Percentiles rank a stretch among this genome's conserved stretches.
These are phyloP conservation scores for Drosophila gunungcola DNA, from an alignment of 1,140 invertebrate species.

Conservation along the genomic window DNA sequence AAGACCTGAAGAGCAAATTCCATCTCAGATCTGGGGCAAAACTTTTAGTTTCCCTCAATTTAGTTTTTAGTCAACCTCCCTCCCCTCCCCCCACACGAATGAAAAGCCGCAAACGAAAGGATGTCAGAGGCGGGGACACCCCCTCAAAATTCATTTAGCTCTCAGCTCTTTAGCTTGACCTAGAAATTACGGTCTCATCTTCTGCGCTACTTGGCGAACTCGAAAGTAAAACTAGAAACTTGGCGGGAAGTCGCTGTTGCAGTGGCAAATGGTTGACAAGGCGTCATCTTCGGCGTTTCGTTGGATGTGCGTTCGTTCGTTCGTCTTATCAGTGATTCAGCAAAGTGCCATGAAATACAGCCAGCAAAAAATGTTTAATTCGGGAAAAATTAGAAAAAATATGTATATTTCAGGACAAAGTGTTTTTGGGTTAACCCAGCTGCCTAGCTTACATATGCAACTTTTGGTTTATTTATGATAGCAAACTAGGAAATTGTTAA, in stretches of 20 bases:
- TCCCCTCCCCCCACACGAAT: no score
- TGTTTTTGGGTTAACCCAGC: no score
- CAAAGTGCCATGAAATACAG: conserved; percentile 21
- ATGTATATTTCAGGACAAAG: no score
- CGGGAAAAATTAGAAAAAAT: background rate
- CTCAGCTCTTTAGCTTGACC: conserved; percentile 47
- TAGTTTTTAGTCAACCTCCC: conserved; percentile 14
- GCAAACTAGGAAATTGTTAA: no score
- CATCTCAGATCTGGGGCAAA: conserved; percentile 42
- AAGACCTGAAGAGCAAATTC: conserved; percentile 25
- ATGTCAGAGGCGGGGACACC: background rate
- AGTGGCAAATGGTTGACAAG: conserved; percentile 42
- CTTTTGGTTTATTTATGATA: no score
- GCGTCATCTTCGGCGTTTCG: conserved; percentile 18
- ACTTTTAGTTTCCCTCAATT: conserved; percentile 52
- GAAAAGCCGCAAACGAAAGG: conserved; percentile 23
- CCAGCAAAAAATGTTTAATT: background rate
- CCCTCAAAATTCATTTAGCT: conserved; percentile 15
- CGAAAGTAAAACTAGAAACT: conserved; percentile 19
- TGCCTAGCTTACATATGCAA: no score
- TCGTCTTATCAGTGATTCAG: conserved; percentile 50
- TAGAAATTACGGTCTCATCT: conserved; percentile 52
- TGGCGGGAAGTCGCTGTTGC: conserved; percentile 13
- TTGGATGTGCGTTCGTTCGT: conserved; percentile 4
- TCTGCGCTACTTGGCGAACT: conserved; percentile 18